Percentiles rank a stretch among this genome's conserved stretches.
Conservation (phyloP, 2,113 vertebrate species). For the Notarius quadriscutis region DNA sequence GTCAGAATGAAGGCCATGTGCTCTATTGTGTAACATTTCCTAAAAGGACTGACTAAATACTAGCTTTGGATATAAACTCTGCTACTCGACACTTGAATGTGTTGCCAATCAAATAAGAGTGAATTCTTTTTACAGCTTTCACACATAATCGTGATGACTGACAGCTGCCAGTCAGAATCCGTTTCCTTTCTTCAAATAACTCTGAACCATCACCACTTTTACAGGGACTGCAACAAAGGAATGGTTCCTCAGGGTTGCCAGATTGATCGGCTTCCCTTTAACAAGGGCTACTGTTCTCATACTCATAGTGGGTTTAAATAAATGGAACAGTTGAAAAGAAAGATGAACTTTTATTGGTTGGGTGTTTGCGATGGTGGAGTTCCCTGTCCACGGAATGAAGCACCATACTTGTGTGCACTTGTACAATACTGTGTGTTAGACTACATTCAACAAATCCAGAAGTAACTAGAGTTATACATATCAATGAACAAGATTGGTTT, state of each 20-base stretch:
- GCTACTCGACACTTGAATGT: not conserved
- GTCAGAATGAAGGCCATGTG: not conserved
- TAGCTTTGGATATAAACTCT: not conserved
- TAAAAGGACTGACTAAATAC: not conserved
- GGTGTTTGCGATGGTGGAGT: not conserved
- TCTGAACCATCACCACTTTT: not conserved
- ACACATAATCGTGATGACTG: not conserved
- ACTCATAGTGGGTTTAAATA: not conserved
- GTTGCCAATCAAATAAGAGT: not conserved
- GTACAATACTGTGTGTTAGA: not conserved
- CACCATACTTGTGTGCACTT: too few species aligned
- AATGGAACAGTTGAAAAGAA: not conserved
- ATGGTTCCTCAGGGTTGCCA: not conserved
- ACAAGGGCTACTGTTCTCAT: not conserved
- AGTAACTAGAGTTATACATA: not conserved
- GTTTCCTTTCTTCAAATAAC: not conserved
- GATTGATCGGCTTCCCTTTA: not conserved
- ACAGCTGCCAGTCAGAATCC: conserved; percentile 7
- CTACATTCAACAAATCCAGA: not conserved
- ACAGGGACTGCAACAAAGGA: not conserved
- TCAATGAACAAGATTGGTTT: not conserved
- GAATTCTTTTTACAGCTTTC: not conserved
- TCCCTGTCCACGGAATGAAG: too few species aligned
- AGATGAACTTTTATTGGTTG: not conserved
- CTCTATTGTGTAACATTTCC: not conserved